Base-by-base conservation (phyloP, 2,888 invertebrate species). In the Drosophila picticornis region DNA sequence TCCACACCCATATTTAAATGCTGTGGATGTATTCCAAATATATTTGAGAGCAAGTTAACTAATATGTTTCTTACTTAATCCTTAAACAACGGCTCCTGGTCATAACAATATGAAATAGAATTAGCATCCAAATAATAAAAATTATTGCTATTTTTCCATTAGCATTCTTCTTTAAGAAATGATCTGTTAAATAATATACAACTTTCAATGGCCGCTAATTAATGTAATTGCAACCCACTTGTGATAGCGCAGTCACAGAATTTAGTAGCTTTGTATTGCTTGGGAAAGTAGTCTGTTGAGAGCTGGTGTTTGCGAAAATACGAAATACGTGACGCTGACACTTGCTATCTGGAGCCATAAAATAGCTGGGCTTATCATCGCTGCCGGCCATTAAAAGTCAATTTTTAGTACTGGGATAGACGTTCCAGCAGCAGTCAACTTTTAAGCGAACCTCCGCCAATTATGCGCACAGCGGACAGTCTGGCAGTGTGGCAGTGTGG, bases 311-410 rank as follows among this genome's bases (percentile, higher is more conserved):
- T 27, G 67, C 73, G 75, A 86, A 76, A 25, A 46, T 46, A 25
- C 46, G 16, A 25, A 76, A 75, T 71, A 87, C 83, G 85, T 90
- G 91, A 84, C 83, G 79, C 81, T 84, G 88, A 91, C 91, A 91
- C 90, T 92, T 92, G 89, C 83, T 92, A 92, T 92, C 88, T 84
- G 75, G 75, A 77, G 84, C 82, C 86, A 88, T 92, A 91, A 92
- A 91, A 88, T 85, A 80, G 78, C 38, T 60, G 72, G 87, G 80
- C 89, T 92, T 92, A 91, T 91, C 88, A 83, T 86, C 80, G 78
- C 70, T 76, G 88, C 64, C 57, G 75, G 80, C 70, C 87, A 91
- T 92, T 92, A 92, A 92, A 91, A 84, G 84, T 80, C 72, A 84
- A 81, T 91, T 91, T 92, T 91, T 91, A 91, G 77, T 91, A 73